These are phyloP conservation scores for Proterorhinus semilunaris DNA, from an alignment of 2,113 vertebrate species.

Conservation along the genomic window DNA sequence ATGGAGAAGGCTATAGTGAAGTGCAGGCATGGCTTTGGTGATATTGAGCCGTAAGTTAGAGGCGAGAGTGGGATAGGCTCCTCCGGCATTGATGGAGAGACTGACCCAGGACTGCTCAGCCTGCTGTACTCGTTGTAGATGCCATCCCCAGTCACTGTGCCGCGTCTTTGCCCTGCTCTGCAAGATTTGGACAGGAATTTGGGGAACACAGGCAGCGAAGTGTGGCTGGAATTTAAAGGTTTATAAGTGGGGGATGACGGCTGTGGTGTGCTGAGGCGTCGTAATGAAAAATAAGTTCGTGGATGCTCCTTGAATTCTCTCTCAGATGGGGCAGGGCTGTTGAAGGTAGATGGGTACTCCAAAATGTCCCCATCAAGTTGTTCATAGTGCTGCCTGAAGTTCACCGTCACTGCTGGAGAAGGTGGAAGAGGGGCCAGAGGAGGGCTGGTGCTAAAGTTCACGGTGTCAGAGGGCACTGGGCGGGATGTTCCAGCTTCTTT, in stretches of 20 bases:
- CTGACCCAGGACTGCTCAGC: conserved; percentile 38
- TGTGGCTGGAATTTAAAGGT: conserved; percentile 38
- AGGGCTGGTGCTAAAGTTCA: conserved; percentile 27
- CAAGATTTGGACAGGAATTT: conserved; percentile 63
- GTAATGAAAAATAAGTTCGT: conserved; percentile 62
- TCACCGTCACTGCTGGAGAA: conserved; percentile 9
- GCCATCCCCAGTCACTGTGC: conserved; percentile 46
- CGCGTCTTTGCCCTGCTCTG: conserved; percentile 53
- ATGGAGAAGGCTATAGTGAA: conserved; percentile 73
- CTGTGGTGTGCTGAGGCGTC: conserved; percentile 54
- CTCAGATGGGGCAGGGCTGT: conserved; percentile 58
- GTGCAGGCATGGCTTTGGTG: conserved; percentile 62
- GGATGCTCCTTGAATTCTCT: conserved; percentile 38
- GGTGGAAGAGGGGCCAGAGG: neutral
- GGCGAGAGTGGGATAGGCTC: conserved; percentile 40
- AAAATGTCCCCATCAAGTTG: conserved; percentile 58
- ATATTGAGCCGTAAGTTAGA: conserved; percentile 52
- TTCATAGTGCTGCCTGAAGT: conserved; percentile 43
- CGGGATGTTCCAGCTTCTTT: conserved; percentile 43
- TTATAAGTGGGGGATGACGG: conserved; percentile 38
- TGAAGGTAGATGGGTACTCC: conserved; percentile 62
- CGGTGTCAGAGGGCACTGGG: conserved; percentile 19
- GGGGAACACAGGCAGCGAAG: conserved; percentile 61
- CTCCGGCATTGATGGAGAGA: conserved; percentile 27
- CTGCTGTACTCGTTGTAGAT: conserved; percentile 39